These are phyloP conservation scores for Meta bourneti DNA, from an alignment of 2,888 invertebrate genomes.

Conservation along the genomic window DNA sequence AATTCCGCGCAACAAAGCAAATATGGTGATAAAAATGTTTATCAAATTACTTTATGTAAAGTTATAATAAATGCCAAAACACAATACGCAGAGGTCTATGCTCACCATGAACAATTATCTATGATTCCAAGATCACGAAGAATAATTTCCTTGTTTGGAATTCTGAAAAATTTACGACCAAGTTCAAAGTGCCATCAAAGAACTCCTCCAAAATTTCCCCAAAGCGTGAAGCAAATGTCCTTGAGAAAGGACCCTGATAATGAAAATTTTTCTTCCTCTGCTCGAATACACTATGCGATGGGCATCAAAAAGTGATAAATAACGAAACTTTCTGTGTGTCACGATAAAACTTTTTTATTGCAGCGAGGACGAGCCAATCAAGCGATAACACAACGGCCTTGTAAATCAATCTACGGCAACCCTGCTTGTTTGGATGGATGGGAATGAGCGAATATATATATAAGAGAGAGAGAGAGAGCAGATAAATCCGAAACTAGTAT, in stretches of 20 bases:
- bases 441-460: background rate
- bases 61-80: no score
- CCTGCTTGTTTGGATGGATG: slow-evolving; percentile 4
- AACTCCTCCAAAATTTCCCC: background rate
- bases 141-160: no score
- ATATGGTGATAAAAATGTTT: no score
- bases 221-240: background rate
- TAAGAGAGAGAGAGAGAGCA: background rate
- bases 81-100: no score
- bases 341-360: background rate
- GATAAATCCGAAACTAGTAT: no score
- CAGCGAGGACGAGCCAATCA: slow-evolving; percentile 21
- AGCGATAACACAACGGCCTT: slow-evolving; percentile 49
- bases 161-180: no score
- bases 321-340: background rate
- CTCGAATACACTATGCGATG: background rate
- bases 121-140: no score
- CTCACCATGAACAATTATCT: no score
- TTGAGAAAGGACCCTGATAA: background rate
- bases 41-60: no score
- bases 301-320: background rate
- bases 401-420: slow-evolving; percentile 9
- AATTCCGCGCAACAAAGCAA: no score
- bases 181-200: no score
- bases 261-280: slow-evolving; percentile 1